phyloP scores from a whole-genome alignment of 2,888 invertebrate genomes.

The Tortricodes alternella region DNA sequence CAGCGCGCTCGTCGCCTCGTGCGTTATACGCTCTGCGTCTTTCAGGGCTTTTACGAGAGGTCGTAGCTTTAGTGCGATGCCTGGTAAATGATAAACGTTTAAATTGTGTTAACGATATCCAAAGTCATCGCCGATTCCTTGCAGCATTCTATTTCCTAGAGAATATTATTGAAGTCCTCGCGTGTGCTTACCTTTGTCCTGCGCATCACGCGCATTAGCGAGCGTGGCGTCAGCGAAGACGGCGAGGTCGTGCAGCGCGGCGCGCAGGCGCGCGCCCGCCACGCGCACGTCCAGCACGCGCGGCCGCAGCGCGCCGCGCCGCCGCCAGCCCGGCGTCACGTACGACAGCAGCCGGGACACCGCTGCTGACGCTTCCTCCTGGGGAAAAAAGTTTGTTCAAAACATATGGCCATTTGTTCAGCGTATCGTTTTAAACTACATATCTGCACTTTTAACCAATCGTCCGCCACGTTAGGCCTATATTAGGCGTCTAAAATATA shows the following conservation, averaged over 20 bases:
- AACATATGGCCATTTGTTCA: no score
- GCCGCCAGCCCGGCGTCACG: conserved; percentile 92
- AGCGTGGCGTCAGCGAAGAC: conserved; percentile 95
- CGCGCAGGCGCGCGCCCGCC: conserved; percentile 89
- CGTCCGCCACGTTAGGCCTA: no score
- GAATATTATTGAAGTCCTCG: no score
- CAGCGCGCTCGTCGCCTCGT: conserved; percentile 88
- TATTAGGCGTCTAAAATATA: no score
- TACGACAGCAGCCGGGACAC: conserved; percentile 88
- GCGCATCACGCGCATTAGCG: conserved; percentile 92
- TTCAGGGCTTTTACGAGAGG: conserved; percentile 91
- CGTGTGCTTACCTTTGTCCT: conserved; percentile 86
- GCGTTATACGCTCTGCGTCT: conserved; percentile 90
- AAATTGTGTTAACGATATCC: no score
- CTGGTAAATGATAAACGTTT: conserved; percentile 43
- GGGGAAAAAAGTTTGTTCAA: not conserved
- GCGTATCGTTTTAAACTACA: no score
- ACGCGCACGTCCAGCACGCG: conserved; percentile 92
- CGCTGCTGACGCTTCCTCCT: conserved; percentile 90
- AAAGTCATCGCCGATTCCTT: no score
- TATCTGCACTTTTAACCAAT: no score
- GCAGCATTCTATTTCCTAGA: no score
- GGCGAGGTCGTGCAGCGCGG: conserved; percentile 92
- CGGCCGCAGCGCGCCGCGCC: conserved; percentile 89
- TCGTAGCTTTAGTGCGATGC: conserved; percentile 87